Percentiles rank a stretch among this genome's conserved stretches.
phyloP scores from a whole-genome alignment of 2,797 vertebrate species.

The Argya squamiceps region DNA sequence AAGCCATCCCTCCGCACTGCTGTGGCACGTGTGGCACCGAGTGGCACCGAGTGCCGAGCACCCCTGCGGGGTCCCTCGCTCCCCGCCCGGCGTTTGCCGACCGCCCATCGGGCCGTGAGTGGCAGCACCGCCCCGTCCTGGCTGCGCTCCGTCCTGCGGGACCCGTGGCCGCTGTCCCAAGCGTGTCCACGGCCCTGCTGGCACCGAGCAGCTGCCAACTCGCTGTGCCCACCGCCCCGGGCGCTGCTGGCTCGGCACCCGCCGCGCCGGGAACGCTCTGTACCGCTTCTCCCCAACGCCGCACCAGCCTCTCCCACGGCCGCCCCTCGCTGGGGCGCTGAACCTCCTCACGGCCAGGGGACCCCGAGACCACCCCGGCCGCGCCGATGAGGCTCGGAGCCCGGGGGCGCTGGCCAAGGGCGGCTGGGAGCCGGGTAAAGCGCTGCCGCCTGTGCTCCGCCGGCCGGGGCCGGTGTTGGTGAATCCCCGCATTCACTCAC shows the following conservation, averaged over 20 bases:
- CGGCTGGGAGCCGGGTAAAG: accelerated
- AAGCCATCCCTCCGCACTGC: background rate
- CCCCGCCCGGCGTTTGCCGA: accelerated
- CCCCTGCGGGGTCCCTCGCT: background rate
- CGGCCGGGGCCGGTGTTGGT: too few relatives aligned
- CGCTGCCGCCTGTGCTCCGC: background rate
- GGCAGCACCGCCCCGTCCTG: background rate
- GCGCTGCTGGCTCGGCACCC: slow-evolving; percentile 15
- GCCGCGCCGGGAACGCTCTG: background rate
- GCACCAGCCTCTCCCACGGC: background rate
- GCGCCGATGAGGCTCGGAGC: background rate
- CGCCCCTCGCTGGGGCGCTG: background rate
- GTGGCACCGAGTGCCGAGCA: background rate
- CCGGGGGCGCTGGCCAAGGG: background rate
- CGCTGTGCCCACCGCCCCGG: background rate
- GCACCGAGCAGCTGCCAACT: background rate
- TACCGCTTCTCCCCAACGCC: background rate
- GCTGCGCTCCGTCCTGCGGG: background rate
- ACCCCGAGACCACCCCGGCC: background rate
- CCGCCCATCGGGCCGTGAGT: accelerated
- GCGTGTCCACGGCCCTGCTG: background rate
- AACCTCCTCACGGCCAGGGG: background rate
- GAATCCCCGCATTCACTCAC: too few relatives aligned
- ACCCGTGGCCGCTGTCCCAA: background rate
- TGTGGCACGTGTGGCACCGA: background rate